These are phyloP conservation scores for Stichodactyla helianthus DNA, from an alignment of 64 coral and sea anemone species.

Conservation along the genomic window DNA sequence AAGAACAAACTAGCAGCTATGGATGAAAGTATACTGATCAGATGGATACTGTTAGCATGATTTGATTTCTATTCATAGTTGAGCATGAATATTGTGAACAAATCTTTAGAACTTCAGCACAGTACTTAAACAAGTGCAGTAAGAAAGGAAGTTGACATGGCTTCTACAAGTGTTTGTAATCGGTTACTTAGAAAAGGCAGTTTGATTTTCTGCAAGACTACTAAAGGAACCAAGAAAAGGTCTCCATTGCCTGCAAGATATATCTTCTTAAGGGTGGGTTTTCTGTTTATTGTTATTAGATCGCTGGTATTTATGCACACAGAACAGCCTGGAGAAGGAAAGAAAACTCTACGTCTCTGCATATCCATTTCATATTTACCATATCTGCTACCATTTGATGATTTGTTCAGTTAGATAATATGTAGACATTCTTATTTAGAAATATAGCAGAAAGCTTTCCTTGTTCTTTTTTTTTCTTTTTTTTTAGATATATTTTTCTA, in stretches of 20 bases:
- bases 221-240: conserved; percentile 10
- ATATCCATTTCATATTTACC: no score
- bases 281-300: background rate
- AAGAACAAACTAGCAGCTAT: background rate
- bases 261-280: conserved; percentile 7
- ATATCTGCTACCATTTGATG: no score
- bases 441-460: no score
- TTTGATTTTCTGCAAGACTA: conserved; percentile 3
- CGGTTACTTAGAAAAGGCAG: background rate
- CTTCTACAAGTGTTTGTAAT: background rate
- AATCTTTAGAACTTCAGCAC: background rate
- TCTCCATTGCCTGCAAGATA: background rate
- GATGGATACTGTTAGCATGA: background rate
- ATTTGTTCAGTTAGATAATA: no score
- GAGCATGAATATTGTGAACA: background rate
- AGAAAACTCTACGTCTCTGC: no score
- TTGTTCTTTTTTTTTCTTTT: no score
- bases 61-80: background rate
- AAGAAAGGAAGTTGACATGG: background rate
- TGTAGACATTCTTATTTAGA: no score
- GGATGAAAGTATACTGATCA: background rate
- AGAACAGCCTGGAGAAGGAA: background rate
- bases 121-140: background rate
- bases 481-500: no score
- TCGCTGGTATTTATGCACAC: background rate